These are phyloP conservation scores for Acanthiza pusilla DNA, from an alignment of 2,797 vertebrate genomes.

Conservation along the genomic window DNA sequence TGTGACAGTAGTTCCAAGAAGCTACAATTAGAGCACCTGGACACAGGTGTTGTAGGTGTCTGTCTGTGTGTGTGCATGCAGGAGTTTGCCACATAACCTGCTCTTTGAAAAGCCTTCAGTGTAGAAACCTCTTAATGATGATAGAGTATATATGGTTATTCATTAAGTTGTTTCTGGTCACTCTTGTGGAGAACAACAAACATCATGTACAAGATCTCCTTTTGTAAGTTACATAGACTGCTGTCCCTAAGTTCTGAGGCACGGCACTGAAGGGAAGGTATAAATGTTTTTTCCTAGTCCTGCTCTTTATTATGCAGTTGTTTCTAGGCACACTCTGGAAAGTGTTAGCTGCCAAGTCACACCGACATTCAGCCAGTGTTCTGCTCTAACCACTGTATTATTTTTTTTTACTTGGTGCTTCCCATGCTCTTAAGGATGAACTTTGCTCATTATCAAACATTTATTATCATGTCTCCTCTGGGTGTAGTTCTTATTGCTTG, in stretches of 20 bases:
- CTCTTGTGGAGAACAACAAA: neutral
- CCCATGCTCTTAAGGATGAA: neutral
- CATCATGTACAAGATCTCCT: neutral
- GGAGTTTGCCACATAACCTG: neutral
- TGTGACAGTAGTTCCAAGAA: neutral
- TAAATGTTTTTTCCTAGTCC: neutral
- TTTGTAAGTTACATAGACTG: neutral
- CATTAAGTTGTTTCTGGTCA: neutral
- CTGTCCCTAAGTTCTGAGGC: neutral
- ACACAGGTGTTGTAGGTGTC: neutral
- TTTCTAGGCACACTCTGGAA: neutral
- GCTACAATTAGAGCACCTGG: neutral
- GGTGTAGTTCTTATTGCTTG: neutral
- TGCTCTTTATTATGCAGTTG: neutral
- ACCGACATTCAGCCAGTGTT: neutral
- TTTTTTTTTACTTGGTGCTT: neutral
- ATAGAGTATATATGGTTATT: neutral
- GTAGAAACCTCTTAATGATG: neutral
- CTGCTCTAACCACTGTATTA: neutral
- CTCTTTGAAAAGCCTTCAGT: neutral
- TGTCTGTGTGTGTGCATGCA: neutral
- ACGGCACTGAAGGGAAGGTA: neutral
- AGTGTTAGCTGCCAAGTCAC: neutral
- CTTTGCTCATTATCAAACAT: neutral
- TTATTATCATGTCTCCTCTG: neutral